Evolutionary conservation across 2,113 vertebrate genomes (phyloP).

Genomic region (Montifringilla adamsi): DNA sequence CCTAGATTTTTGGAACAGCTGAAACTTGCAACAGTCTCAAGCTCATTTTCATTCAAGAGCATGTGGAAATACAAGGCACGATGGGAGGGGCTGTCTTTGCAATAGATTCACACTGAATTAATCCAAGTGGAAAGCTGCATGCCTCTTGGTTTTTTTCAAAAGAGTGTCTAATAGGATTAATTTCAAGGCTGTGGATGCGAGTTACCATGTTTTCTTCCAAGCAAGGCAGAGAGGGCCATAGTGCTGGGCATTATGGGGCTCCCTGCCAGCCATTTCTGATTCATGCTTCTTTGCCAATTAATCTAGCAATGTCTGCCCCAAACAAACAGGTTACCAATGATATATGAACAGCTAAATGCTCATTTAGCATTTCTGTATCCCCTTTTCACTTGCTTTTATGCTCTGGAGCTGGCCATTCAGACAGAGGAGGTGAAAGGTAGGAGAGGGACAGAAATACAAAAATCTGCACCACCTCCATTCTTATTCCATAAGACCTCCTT

Average conservation of each 20-base stretch:
- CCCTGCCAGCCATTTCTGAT: background rate
- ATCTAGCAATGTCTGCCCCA: background rate
- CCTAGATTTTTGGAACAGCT: background rate
- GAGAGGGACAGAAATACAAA: background rate
- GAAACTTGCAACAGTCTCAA: background rate
- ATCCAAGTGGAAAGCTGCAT: background rate
- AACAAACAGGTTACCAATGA: background rate
- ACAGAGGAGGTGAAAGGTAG: background rate
- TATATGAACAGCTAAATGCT: background rate
- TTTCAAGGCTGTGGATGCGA: constrained; percentile 43
- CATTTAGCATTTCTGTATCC: background rate
- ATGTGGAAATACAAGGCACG: background rate
- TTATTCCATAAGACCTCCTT: background rate
- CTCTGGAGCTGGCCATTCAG: background rate
- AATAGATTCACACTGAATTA: background rate
- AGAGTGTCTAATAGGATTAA: constrained; percentile 70
- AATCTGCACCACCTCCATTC: background rate
- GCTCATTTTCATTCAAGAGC: constrained; percentile 1
- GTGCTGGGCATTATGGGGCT: background rate
- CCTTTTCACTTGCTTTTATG: background rate
- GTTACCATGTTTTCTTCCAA: background rate
- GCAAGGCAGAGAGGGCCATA: background rate
- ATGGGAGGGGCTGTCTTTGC: background rate
- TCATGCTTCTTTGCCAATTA: background rate
- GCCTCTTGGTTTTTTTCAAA: background rate